Base-by-base conservation (phyloP, 1,140 invertebrate genomes). In the Atta texana region DNA sequence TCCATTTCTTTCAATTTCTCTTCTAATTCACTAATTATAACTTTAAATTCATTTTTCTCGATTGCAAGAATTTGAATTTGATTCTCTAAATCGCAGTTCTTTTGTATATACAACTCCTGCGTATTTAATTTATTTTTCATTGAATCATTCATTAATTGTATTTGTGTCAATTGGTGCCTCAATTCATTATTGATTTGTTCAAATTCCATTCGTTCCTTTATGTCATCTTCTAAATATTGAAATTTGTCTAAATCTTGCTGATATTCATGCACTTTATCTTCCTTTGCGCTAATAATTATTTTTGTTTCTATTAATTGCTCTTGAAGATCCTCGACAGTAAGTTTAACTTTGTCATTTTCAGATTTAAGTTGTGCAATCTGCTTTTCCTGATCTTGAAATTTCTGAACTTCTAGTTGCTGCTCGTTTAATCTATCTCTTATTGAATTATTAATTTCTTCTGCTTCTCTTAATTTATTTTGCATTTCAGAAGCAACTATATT, bases 401-500 rank as follows among this genome's bases (percentile, higher is more conserved):
- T 88, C 24, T 44, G 7, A 5, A 44, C 44, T 55, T 61, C 7
- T 5, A 57, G 1, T 10, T 24, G 21, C 28, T 18, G 53, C 16
- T 77, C 28, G 24, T 51, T 68, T 18, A 80, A 39, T 51, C 66
- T 39, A 66, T 44, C 1, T 21, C 0, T 64, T 5, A 80, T 16
- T 0, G 18, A 80, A 4, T 34, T 31, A 39, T 74, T 78, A 1
- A 55, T 53, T 55, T 66, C 64, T 28, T 85, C 53, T 8, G 55
- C 59, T 57, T 87, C 28, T 51, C 68, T 74, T 3, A 89, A 61
- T 63, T 76, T 59, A 49, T 16, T 34, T 39, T 53, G 12, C 31
- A 91, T 34, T 55, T 91, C 85, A 6, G 18, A 59, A 74, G 31
- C 28, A 51, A 86, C 71, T 16, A 78, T 39, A 61, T 86, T 59